Evolutionary conservation across 53 echinoderm and acorn worm genomes (phyloP).

Genomic region (Glandiceps talaboti): DNA sequence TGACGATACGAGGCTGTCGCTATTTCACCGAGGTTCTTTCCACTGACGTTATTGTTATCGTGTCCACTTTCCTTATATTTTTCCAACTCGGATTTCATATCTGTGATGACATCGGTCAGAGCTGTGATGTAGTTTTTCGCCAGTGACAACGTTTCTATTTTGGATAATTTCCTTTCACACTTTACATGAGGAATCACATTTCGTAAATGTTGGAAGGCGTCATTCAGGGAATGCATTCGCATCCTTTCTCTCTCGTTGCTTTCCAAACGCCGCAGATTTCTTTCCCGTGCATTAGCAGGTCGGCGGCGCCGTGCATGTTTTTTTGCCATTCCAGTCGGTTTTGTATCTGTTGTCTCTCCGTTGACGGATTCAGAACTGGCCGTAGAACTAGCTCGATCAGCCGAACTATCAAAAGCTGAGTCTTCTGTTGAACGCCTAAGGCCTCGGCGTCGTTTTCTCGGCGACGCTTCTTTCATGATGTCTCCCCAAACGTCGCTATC

Average conservation of each 20-base stretch:
- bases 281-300: conserved; percentile 75
- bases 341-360: conserved; percentile 10
- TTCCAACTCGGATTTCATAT: conserved; percentile 78
- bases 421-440: conserved; percentile 54
- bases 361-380: conserved; percentile 40
- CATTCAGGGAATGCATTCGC: conserved; percentile 98
- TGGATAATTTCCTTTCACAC: conserved; percentile 89
- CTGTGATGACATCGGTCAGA: conserved; percentile 73
- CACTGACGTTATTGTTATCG: neutral
- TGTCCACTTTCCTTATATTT: neutral
- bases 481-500: neutral
- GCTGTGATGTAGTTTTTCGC: conserved; percentile 94
- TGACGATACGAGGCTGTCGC: neutral
- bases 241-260: conserved; percentile 97
- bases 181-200: conserved; percentile 97
- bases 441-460: neutral
- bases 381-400: conserved; percentile 75
- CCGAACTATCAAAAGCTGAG: conserved; percentile 85
- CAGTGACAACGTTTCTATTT: conserved; percentile 88
- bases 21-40: neutral
- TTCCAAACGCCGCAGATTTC: conserved; percentile 76
- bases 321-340: conserved; percentile 7
- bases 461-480: neutral
- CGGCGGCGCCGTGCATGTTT: conserved; percentile 72
- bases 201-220: conserved; percentile 93